Percentiles rank a stretch among this genome's conserved stretches.
Evolutionary conservation across 2,113 vertebrate genomes (phyloP).

Genomic region (Spilogale gracilis): DNA sequence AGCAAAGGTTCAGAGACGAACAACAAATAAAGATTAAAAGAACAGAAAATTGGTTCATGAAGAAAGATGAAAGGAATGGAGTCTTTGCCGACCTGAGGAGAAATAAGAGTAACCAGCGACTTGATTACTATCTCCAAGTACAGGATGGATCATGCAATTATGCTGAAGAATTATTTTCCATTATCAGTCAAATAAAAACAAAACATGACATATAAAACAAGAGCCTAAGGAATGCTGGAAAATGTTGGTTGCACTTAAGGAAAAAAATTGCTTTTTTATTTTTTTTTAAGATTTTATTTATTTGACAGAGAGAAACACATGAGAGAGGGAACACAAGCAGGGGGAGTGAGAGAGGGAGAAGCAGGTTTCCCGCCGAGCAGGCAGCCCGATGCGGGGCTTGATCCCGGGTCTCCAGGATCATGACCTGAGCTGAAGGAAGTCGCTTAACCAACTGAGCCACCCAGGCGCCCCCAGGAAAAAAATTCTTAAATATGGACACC

Average conservation of each 20-base stretch:
- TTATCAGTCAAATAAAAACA: constrained; percentile 31
- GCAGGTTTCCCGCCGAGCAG: too few relatives aligned
- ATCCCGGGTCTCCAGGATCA: too few relatives aligned
- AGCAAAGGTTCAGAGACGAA: constrained; percentile 23
- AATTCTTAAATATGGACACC: not conserved
- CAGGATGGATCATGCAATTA: not conserved
- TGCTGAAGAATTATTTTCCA: not conserved
- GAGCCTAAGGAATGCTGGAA: not conserved
- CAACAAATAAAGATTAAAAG: constrained; percentile 68
- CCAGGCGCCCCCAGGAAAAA: too few relatives aligned
- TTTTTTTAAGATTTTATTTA: too few relatives aligned
- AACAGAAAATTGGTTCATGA: constrained; percentile 13
- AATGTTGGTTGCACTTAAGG: not conserved
- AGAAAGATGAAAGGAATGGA: constrained; percentile 67
- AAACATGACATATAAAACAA: constrained; percentile 30
- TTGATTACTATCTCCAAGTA: constrained; percentile 42
- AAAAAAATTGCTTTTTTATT: too few relatives aligned
- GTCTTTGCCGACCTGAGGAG: not conserved
- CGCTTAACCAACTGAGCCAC: too few relatives aligned
- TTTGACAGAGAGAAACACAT: too few relatives aligned
- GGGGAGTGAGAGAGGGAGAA: too few relatives aligned
- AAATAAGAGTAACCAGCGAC: constrained; percentile 12
- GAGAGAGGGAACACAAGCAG: too few relatives aligned
- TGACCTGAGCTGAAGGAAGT: too few relatives aligned
- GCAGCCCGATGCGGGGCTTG: too few relatives aligned